A percentile compares a stretch with the other conserved stretches of the same genome.
Conservation (phyloP, 1,140 invertebrate genomes). For the Diabrotica virgifera region DNA sequence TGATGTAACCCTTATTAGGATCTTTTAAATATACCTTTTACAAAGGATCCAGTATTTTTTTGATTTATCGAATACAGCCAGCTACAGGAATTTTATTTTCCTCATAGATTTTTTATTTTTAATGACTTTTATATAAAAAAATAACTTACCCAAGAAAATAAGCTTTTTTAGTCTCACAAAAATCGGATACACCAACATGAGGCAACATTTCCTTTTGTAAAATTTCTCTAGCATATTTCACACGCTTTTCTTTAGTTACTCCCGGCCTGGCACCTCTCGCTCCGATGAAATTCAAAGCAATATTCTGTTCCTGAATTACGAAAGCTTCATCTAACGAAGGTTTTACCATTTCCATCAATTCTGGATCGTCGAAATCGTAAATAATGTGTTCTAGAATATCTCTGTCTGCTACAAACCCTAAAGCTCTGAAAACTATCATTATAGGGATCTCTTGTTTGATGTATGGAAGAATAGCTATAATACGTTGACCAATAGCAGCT, state of each 20-base stretch:
- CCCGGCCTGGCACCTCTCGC: constrained; percentile 93
- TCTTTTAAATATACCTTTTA: too few relatives aligned
- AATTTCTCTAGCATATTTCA: constrained; percentile 98
- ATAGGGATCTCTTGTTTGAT: constrained; percentile 99
- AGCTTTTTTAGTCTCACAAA: constrained; percentile 99
- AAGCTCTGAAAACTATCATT: constrained; percentile 96
- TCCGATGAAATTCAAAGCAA: constrained; percentile 97
- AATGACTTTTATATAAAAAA: too few relatives aligned
- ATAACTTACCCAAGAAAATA: constrained; percentile 81
- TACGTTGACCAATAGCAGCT: constrained; percentile 95
- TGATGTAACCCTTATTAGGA: too few relatives aligned
- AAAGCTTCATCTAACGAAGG: constrained; percentile 98
- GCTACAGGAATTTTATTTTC: too few relatives aligned
- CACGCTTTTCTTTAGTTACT: constrained; percentile 97
- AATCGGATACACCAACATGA: constrained; percentile 97
- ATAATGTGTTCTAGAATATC: constrained; percentile 99
- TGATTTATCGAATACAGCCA: too few relatives aligned
- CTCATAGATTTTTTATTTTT: too few relatives aligned
- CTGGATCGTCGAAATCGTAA: constrained; percentile 98
- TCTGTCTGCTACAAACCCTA: constrained; percentile 97
- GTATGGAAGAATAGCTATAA: constrained; percentile 96
- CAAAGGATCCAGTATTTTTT: too few relatives aligned
- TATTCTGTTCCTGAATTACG: constrained; percentile 98
- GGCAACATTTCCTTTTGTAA: constrained; percentile 99
- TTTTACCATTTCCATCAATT: constrained; percentile 99